Conservation (phyloP, 2,113 vertebrate genomes). For the Pholis gunnellus region DNA sequence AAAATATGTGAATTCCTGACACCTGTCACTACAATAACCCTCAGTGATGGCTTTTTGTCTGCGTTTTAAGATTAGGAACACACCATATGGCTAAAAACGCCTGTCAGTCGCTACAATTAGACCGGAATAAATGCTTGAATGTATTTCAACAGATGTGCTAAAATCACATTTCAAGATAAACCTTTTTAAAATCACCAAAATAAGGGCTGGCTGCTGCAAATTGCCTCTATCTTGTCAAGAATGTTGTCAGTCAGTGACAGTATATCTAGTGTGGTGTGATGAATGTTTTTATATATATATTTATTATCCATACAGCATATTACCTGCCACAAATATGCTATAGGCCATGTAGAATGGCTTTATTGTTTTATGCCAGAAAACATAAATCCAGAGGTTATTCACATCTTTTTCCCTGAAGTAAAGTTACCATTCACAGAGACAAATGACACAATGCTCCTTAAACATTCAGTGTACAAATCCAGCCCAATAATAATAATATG, state of each 20-base stretch:
- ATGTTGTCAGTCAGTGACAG: background rate
- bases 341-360: background rate
- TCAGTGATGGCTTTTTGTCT: slow-evolving; percentile 37
- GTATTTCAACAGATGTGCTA: background rate
- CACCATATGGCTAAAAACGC: slow-evolving; percentile 2
- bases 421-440: background rate
- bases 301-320: no score
- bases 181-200: background rate
- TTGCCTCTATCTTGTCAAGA: background rate
- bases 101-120: background rate
- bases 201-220: background rate
- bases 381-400: slow-evolving; percentile 5
- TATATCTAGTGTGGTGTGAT: background rate
- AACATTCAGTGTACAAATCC: background rate
- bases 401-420: background rate
- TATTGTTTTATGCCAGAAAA: background rate
- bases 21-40: slow-evolving; percentile 9
- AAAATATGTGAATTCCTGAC: background rate
- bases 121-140: background rate
- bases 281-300: background rate
- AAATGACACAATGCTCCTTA: background rate
- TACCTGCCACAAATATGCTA: background rate
- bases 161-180: background rate
- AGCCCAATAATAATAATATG: background rate
- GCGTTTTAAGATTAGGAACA: slow-evolving; percentile 12